phyloP scores from a whole-genome alignment of 2,113 vertebrate species.

The Phalacrocorax pelagicus region DNA sequence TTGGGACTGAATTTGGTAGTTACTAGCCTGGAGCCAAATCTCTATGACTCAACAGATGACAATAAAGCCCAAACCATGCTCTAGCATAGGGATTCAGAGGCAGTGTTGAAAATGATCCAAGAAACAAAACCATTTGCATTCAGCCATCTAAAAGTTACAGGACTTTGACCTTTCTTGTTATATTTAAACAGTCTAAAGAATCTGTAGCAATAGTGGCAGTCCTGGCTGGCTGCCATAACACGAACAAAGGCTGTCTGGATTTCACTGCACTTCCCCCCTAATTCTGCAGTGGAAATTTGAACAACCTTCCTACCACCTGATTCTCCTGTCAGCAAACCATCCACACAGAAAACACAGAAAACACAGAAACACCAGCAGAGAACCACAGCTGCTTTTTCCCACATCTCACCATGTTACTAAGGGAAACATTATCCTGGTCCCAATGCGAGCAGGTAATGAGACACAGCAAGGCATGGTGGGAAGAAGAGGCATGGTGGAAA shows the following conservation, averaged over 20 bases:
- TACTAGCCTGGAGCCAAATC: background rate
- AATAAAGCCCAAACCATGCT: slow-evolving; percentile 16
- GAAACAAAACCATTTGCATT: slow-evolving; percentile 37
- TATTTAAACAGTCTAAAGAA: background rate
- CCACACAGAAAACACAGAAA: background rate
- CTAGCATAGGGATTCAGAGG: slow-evolving; percentile 25
- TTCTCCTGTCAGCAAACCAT: slow-evolving; percentile 3
- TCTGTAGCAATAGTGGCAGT: background rate
- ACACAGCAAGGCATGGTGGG: rapidly evolving
- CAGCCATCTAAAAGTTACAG: slow-evolving; percentile 5
- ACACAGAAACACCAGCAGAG: background rate
- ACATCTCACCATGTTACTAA: background rate
- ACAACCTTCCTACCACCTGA: background rate
- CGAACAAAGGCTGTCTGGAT: background rate
- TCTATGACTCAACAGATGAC: background rate
- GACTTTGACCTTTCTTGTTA: slow-evolving; percentile 43
- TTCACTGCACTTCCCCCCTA: background rate
- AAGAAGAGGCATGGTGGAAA: background rate
- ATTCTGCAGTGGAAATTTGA: background rate
- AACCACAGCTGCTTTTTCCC: background rate
- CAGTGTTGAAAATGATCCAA: slow-evolving; percentile 32
- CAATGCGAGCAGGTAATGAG: background rate
- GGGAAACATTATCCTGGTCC: background rate
- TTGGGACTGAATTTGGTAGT: background rate
- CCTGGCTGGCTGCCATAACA: background rate